Evolutionary conservation across 2,888 invertebrate genomes (phyloP).

Genomic region (Rhagophthalmus giganteus): DNA sequence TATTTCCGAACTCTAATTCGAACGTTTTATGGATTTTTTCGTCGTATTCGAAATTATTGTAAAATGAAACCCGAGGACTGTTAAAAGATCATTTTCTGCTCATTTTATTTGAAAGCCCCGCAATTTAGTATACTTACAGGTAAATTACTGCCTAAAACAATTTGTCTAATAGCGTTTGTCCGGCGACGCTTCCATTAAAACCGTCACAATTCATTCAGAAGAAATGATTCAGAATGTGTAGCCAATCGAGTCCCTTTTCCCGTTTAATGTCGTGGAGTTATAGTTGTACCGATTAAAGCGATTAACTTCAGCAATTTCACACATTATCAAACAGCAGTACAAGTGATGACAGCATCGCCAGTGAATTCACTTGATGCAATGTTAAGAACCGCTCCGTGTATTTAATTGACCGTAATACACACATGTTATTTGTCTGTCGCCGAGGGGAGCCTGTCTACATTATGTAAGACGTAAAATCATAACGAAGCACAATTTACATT

Average conservation of each 20-base stretch:
- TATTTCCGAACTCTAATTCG: no score
- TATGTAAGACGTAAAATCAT: constrained; percentile 19
- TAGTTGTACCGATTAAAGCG: constrained; percentile 24
- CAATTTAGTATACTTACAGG: no score
- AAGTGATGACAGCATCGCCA: constrained; percentile 38
- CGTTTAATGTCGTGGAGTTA: constrained; percentile 11
- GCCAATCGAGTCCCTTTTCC: constrained; percentile 19
- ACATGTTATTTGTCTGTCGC: constrained; percentile 43
- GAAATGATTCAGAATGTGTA: constrained; percentile 17
- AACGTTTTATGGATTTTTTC: no score
- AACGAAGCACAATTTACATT: constrained; percentile 1
- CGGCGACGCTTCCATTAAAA: no score
- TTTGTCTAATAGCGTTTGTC: no score
- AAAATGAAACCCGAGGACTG: no score
- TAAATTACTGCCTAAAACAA: no score
- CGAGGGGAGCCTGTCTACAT: constrained; percentile 35
- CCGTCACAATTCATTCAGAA: constrained; percentile 9
- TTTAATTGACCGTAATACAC: constrained; percentile 43
- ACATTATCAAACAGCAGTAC: constrained; percentile 26
- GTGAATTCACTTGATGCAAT: constrained; percentile 35
- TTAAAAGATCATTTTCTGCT: no score
- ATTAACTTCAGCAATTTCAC: constrained; percentile 27
- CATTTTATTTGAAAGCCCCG: no score
- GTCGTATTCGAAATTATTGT: no score
- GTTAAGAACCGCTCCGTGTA: constrained; percentile 35